Conservation (phyloP, 2,888 invertebrate species). For the Dioctria linearis region DNA sequence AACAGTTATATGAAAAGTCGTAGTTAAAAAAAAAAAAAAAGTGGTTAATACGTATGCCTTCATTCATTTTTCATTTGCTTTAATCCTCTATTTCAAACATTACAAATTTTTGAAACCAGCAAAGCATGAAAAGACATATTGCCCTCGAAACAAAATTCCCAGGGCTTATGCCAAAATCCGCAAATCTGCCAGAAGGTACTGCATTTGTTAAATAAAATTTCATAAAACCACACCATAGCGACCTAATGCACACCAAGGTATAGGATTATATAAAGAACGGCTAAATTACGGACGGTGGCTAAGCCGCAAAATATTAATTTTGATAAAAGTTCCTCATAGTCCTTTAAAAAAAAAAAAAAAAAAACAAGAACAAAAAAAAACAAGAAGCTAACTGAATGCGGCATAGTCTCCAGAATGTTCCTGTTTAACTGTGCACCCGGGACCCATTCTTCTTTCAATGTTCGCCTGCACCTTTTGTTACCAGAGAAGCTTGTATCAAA, state of each 20-base stretch:
- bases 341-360: background rate
- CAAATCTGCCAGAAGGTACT: constrained; percentile 27
- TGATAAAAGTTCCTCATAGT: constrained; percentile 43
- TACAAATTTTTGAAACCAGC: too few relatives aligned
- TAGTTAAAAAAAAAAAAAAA: too few relatives aligned
- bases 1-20: too few relatives aligned
- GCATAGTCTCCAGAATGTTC: constrained; percentile 30
- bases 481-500: constrained; percentile 26
- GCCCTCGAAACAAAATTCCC: constrained; percentile 23
- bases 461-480: constrained; percentile 49
- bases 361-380: too few relatives aligned
- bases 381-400: constrained; percentile 25
- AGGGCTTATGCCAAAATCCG: constrained; percentile 35
- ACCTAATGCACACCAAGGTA: constrained; percentile 31
- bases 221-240: constrained; percentile 21
- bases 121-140: too few relatives aligned
- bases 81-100: too few relatives aligned
- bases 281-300: constrained; percentile 43
- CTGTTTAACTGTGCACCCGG: constrained; percentile 43
- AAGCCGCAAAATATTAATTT: constrained; percentile 50
- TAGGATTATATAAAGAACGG: constrained; percentile 32
- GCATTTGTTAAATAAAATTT: constrained; percentile 27
- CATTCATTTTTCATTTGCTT: too few relatives aligned
- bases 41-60: too few relatives aligned
- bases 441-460: constrained; percentile 33